Evolutionary conservation across 1,140 invertebrate species (phyloP), one percentile per base, ranked within the genome.

Genomic region (Macrostomum lignano): DNA sequence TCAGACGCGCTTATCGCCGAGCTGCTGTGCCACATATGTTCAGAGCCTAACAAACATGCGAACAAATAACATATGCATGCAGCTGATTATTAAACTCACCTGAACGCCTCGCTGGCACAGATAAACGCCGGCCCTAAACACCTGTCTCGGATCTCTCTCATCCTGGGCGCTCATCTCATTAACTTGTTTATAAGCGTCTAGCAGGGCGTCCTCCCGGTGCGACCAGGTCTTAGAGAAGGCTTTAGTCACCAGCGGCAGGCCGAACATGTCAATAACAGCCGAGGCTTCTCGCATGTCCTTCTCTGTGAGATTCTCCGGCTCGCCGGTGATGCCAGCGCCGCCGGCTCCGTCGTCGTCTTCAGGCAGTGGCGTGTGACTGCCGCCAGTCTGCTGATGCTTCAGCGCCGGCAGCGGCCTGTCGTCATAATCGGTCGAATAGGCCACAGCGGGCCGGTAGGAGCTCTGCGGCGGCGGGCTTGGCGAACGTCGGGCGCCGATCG

Each of bases 141-240:
- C n/a, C n/a, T n/a, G n/a, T n/a, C n/a, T n/a, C n/a, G n/a, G n/a
- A n/a, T n/a, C n/a, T n/a, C n/a, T n/a, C n/a, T n/a, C n/a, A n/a
- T n/a, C n/a, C n/a, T n/a, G n/a, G n/a, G n/a, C n/a, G n/a, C n/a
- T n/a, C n/a, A 44, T 39, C 35, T 55, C 50, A 10, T 36, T 39
- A 42, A 81, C 53, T 40, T 72, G 69, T 33, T 71, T 68, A 25
- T 72, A 68, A 3, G 84, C 55, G 10, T 68, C 61, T 38, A 71
- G 62, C 11, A 88, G 46, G 0, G 77, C 76, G 44, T 84, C 77
- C 47, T 86, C 78, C 46, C 81, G 75, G 47, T 81, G 75, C 10
- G 74, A 67, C 56, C 74, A 86, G 43, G 76, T 77, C 48, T 82
- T 79, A 1, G 76, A 79, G 49, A 79, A 84, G 51, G 81, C 75